A percentile compares a stretch with the other conserved stretches of the same genome.
phyloP scores from a whole-genome alignment of 2,888 invertebrate genomes.

The Nesidiocoris tenuis region DNA sequence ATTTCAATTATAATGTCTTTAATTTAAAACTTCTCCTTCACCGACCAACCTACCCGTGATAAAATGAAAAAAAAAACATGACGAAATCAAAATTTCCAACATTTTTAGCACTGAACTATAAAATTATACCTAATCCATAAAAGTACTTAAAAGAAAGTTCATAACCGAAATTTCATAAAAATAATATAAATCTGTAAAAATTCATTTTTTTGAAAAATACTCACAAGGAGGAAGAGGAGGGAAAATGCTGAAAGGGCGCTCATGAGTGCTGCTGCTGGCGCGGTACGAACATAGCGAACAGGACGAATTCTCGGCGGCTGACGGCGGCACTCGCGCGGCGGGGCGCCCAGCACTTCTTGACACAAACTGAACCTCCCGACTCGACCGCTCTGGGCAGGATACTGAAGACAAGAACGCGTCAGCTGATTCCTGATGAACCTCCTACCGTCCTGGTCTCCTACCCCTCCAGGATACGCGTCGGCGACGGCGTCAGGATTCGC shows the following conservation, averaged over 20 bases:
- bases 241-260: conserved; percentile 7
- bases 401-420: neutral
- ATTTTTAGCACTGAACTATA: too few relatives aligned
- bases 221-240: conserved; percentile 37
- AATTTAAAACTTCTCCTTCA: too few relatives aligned
- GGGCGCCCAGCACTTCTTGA: conserved; percentile 38
- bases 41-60: too few relatives aligned
- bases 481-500: neutral
- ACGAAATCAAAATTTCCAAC: too few relatives aligned
- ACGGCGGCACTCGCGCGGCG: conserved; percentile 40
- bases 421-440: neutral
- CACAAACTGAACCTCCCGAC: conserved; percentile 31
- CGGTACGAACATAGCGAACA: conserved; percentile 24
- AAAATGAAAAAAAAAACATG: too few relatives aligned
- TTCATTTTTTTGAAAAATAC: neutral
- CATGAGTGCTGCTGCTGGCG: conserved; percentile 27
- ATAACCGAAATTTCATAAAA: too few relatives aligned
- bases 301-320: conserved; percentile 11
- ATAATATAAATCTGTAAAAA: too few relatives aligned
- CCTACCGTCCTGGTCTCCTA: neutral
- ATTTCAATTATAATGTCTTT: too few relatives aligned
- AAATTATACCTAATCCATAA: too few relatives aligned
- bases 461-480: neutral
- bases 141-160: too few relatives aligned
- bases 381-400: neutral